Base-by-base conservation (phyloP, 2,888 invertebrate species). In the Thyatira batis region DNA sequence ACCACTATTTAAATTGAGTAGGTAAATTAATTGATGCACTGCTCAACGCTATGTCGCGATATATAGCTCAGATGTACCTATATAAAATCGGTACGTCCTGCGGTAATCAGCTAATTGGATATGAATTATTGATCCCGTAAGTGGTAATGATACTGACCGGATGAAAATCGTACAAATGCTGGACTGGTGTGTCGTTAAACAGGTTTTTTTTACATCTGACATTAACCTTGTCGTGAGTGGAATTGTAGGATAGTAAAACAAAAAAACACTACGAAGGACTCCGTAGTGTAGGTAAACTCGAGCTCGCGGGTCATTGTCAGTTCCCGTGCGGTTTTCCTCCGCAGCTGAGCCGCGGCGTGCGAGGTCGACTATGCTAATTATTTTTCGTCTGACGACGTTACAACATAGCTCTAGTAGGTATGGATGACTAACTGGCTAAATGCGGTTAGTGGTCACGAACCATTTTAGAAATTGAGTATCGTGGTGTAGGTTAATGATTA, bases 331-430 rank as follows among this genome's bases (percentile, higher is more conserved):
- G 83, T 84, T 88, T 85, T 81, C 82, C 81, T 85, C 78, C 78
- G 76, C 69, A 62, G 71, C 65, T 65, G 68, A 55, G 63, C 60
- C 65, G 17, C 39, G 17, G n/a, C 8, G 39, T 8, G 70, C 82
- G 84, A 89, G 89, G 89, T 82, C 84, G 73, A 67, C 78, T 81
- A 80, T 83, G 83, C 84, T 88, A 87, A 89, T 89, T 88, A 87
- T 88, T 86, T 85, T 87, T 85, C 76, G 85, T 80, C 78, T 78
- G 39, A 39, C 33, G 33, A 33, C 17, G 17, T 39, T 39, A 17
- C 39, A 8, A 39, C 39, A 39, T 39, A n/a, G 8, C 39, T 39
- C 39, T 39, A 73, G 72, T 70, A 73, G 25, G 45, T 45, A 27
- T 61, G 71, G 78, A 81, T 79, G 78, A 82, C 75, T 81, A 76